These are phyloP conservation scores for Marcusenius ussheri DNA, from an alignment of 2,113 vertebrate species.

Conservation along the genomic window DNA sequence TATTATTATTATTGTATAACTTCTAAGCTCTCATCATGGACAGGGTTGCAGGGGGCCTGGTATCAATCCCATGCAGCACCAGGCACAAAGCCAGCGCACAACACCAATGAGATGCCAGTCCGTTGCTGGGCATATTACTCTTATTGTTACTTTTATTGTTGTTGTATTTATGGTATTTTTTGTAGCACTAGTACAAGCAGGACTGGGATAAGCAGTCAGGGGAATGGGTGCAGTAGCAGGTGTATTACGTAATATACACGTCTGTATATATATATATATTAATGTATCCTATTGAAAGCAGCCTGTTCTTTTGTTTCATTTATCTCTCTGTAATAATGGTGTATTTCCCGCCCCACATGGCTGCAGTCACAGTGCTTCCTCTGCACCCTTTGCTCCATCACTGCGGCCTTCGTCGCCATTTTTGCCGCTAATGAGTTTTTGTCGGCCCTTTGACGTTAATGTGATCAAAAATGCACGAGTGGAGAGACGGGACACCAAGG, in stretches of 20 bases:
- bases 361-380: no score
- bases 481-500: slow-evolving; percentile 56
- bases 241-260: neutral
- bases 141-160: neutral
- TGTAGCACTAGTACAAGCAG: neutral
- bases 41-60: neutral
- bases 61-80: neutral
- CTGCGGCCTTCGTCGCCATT: slow-evolving; percentile 37
- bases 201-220: neutral
- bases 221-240: neutral
- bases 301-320: neutral
- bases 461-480: slow-evolving; percentile 68
- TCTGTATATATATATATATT: neutral
- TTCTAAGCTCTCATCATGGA: no score
- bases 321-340: neutral
- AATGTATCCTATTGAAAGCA: neutral
- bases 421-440: slow-evolving; percentile 59
- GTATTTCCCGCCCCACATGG: neutral
- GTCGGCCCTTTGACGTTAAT: slow-evolving; percentile 56
- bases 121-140: neutral
- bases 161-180: neutral
- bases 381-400: neutral
- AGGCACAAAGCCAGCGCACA: neutral
- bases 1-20: neutral
- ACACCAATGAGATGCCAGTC: neutral